A percentile compares a stretch with the other conserved stretches of the same genome.
These are phyloP conservation scores for Shinisaurus crocodilurus DNA, from an alignment of 2,113 vertebrate genomes.

Conservation along the genomic window DNA sequence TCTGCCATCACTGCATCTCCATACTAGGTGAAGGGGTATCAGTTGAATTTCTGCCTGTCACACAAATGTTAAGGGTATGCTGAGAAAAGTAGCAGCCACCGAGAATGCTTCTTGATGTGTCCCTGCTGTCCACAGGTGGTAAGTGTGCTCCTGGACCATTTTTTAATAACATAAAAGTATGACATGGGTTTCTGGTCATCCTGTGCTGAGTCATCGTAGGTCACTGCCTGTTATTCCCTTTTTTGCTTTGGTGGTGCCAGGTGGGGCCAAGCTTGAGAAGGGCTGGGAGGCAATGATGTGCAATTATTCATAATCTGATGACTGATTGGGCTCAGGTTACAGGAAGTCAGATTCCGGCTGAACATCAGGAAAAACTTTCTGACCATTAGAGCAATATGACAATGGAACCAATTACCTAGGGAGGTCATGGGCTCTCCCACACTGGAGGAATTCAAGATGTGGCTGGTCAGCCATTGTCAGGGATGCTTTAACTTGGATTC, in stretches of 20 bases:
- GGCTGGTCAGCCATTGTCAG: too few species aligned
- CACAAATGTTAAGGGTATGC: background rate
- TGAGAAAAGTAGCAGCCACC: background rate
- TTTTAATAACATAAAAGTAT: background rate
- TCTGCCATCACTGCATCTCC: background rate
- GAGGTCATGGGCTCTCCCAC: too few species aligned
- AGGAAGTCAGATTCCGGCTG: too few species aligned
- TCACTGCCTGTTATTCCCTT: background rate
- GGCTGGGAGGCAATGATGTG: background rate
- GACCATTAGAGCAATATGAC: too few species aligned
- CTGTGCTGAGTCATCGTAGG: background rate
- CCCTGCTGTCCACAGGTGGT: background rate
- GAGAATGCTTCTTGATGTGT: background rate
- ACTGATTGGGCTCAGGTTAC: too few species aligned
- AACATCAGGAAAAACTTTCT: too few species aligned
- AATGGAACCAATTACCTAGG: too few species aligned
- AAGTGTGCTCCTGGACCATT: background rate
- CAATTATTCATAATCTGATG: background rate
- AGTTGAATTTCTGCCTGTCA: background rate
- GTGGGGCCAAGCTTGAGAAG: background rate
- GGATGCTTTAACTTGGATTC: too few species aligned
- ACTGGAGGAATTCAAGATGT: too few species aligned
- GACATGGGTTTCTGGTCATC: background rate
- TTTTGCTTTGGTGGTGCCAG: background rate
- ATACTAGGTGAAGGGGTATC: background rate